Base-by-base conservation (phyloP, 2,797 vertebrate genomes). In the Enteromius radiatus region DNA sequence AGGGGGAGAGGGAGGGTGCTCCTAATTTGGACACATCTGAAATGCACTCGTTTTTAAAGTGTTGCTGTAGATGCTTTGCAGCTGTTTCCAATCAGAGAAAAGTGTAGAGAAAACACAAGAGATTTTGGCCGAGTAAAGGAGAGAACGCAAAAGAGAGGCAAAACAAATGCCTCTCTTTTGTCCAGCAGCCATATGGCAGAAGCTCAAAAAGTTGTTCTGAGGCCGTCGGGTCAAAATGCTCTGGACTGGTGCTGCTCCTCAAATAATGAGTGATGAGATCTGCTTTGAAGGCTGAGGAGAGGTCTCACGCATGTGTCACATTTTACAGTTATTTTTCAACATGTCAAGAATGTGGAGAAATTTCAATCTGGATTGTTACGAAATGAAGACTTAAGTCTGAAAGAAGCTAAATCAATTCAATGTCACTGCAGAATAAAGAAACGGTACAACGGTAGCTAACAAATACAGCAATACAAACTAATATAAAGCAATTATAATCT, bases 171-270 rank as follows among this genome's bases (percentile, higher is more conserved):
- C 93, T 91, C 90, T 93, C 90, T 90, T 15, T 47, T 82, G 69
- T 80, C 92, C 91, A 94, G 92, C 93, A 94, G 94, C 91, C 93
- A 94, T 89, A 83, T 88, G 92, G 93, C 90, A 89, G 93, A 94
- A 95, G 92, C 90, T 93, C 94, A 95, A 95, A 94, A 96, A 95
- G 95, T 93, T 95, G 94, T 94, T 95, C 91, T 92, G n/a, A 93
- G 92, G 91, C 89, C 89, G 89, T 1, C 36, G 71, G 83, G 86
- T 79, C 49, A 79, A 75, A 74, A 17, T 78, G 61, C 68, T 83
- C 63, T 59, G 45, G 64, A 59, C 23, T 31, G 65, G 9, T 49
- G 75, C 78, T 74, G 80, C 41, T 91, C 92, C 91, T 95, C 92
- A 91, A 90, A 59, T 88, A 89, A 90, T 89, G 92, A 91, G 78